Conservation (phyloP, 2,888 invertebrate genomes). For the Empis livida region DNA sequence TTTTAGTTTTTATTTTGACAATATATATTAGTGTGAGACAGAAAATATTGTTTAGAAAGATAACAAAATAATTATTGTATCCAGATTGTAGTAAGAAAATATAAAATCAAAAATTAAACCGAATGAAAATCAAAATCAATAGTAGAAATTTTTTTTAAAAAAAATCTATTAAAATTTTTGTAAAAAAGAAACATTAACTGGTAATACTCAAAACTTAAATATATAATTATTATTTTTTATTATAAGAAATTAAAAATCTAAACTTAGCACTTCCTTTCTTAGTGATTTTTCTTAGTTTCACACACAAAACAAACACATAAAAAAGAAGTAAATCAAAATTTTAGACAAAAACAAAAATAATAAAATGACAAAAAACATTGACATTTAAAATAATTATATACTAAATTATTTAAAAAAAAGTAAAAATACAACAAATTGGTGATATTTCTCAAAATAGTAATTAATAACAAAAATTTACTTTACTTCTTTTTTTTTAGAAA, state of each 20-base stretch:
- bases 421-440: not conserved
- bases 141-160: not conserved
- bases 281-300: slow-evolving; percentile 10
- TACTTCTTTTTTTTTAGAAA: not conserved
- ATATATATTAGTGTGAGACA: no score
- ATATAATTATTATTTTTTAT: slow-evolving; percentile 18
- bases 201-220: slow-evolving; percentile 12
- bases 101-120: not conserved
- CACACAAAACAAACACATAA: slow-evolving; percentile 7
- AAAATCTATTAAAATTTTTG: slow-evolving; percentile 1
- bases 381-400: no score
- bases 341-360: no score
- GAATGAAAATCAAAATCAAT: no score
- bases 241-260: no score
- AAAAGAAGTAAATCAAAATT: not conserved
- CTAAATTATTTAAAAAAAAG: no score
- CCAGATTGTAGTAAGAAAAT: no score
- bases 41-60: not conserved
- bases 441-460: not conserved
- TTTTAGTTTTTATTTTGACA: not conserved
- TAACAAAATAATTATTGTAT: no score
- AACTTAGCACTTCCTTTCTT: no score
- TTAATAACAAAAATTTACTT: not conserved
- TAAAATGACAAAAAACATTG: no score
- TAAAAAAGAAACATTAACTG: not conserved